Base-by-base conservation (phyloP, 2,113 vertebrate species). In the Plotosus lineatus region DNA sequence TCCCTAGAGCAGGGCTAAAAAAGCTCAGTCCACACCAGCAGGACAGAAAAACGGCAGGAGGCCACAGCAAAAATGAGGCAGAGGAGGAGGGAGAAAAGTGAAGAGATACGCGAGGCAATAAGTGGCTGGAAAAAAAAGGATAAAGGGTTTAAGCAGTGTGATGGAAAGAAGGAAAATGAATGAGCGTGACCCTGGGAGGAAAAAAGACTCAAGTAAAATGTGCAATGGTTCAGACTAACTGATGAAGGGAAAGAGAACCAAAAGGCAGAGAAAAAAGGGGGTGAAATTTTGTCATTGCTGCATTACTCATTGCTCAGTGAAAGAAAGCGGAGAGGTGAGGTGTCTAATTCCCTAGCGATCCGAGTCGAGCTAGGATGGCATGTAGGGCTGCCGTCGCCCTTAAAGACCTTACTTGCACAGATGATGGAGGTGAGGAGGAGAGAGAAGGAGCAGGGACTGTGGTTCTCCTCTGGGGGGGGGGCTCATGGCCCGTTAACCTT, bases 361-460 rank as follows among this genome's bases (percentile, higher is more conserved):
- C 21, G n/a, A 9, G 38, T 28, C 7, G 6, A 23, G 38, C 46
- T 61, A 15, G 6, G 4, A 12, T 31, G 26, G 56, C 33, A 17
- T 68, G 77, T 36, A 51, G 61, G 14, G 31, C 58, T 46, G 48
- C 15, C 19, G 38, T 68, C 40, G 75, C 77, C 82, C 53, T 56
- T 38, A 68, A 83, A 51, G 69, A 76, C 77, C 77, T 75, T 73
- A n/a, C 19, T 61, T n/a, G 77, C 12, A 69, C 12, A 21, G n/a
- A 46, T n/a, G 51, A 1, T 50, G n/a, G 38, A 33, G 42, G 40
- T 7, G 42, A n/a, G n/a, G n/a, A n/a, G n/a, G n/a, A n/a, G n/a
- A n/a, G 8, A 51, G 31, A 46, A 31, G 53, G 75, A 33, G 17
- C 51, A 51, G 55, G 23, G n/a, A 60, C 55, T 26, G 74, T 76